Percentiles rank a stretch among this genome's conserved stretches.
phyloP scores from a whole-genome alignment of 2,113 vertebrate species.

The Thryonomys swinderianus region DNA sequence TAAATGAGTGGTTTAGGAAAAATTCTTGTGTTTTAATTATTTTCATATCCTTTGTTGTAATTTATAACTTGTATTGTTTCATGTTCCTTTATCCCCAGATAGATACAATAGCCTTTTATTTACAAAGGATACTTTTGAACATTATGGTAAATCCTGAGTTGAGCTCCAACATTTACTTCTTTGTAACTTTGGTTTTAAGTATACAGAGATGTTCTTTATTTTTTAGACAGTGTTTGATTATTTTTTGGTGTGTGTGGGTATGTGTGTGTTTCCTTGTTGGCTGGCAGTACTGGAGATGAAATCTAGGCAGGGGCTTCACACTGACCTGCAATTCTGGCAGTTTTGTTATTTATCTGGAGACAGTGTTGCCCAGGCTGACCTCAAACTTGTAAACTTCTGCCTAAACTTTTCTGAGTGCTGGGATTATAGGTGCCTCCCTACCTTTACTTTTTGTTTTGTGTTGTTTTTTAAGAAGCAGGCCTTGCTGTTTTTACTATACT shows the following conservation, averaged over 20 bases:
- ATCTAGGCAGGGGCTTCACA: neutral
- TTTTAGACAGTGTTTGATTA: neutral
- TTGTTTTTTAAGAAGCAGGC: neutral
- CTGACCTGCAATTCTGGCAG: neutral
- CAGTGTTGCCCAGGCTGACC: neutral
- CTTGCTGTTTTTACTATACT: neutral
- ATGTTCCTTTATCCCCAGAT: neutral
- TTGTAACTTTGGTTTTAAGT: conserved; percentile 25
- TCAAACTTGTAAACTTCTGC: neutral
- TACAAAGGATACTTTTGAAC: conserved; percentile 48
- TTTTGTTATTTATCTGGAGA: neutral
- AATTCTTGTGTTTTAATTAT: conserved; percentile 9
- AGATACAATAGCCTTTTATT: neutral
- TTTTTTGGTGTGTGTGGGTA: neutral
- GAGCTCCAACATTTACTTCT: neutral
- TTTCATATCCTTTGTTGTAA: neutral
- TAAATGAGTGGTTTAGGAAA: conserved; percentile 42
- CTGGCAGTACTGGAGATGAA: neutral
- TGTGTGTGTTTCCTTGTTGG: no score
- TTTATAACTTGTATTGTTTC: neutral
- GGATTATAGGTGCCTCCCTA: neutral
- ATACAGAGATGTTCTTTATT: neutral
- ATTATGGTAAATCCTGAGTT: conserved; percentile 30
- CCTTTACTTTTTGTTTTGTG: neutral
- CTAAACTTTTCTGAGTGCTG: neutral